These are phyloP conservation scores for Sinhomidia bicolor DNA, from an alignment of 2,888 invertebrate species.

Conservation along the genomic window DNA sequence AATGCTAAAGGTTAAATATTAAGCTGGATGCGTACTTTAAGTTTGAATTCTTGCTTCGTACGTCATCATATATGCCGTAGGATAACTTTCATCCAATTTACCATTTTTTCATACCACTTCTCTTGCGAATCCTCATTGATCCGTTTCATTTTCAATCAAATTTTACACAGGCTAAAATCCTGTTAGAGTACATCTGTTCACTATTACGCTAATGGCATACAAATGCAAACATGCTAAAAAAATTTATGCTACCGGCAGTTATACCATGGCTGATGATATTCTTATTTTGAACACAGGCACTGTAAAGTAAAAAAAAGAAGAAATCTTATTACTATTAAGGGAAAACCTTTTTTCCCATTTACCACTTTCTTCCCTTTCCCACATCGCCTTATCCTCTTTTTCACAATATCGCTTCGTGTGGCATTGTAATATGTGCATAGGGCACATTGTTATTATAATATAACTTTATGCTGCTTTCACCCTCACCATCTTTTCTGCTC, in stretches of 20 bases:
- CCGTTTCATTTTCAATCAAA: conserved; percentile 32
- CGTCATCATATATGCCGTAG: conserved; percentile 18
- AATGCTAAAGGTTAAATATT: too few relatives aligned
- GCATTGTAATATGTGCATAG: not conserved
- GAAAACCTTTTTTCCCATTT: not conserved
- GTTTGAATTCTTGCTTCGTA: not conserved
- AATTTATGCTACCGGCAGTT: too few relatives aligned
- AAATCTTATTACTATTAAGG: conserved; percentile 4
- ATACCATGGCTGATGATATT: too few relatives aligned
- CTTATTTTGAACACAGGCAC: too few relatives aligned
- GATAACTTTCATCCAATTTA: conserved; percentile 25
- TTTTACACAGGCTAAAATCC: not conserved
- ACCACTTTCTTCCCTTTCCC: not conserved
- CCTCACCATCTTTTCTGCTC: not conserved
- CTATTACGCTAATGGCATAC: too few relatives aligned
- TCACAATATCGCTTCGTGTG: not conserved
- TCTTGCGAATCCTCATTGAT: not conserved
- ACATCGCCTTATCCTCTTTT: not conserved
- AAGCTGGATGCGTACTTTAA: too few relatives aligned
- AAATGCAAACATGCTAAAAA: not conserved
- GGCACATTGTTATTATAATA: not conserved
- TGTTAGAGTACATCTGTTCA: not conserved
- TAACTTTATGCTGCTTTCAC: not conserved
- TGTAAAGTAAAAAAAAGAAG: not conserved
- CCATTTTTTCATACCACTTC: not conserved